Percentiles rank a stretch among this genome's conserved stretches.
phyloP scores from a whole-genome alignment of 2,888 invertebrate genomes.

The Sarcophaga rosellei region DNA sequence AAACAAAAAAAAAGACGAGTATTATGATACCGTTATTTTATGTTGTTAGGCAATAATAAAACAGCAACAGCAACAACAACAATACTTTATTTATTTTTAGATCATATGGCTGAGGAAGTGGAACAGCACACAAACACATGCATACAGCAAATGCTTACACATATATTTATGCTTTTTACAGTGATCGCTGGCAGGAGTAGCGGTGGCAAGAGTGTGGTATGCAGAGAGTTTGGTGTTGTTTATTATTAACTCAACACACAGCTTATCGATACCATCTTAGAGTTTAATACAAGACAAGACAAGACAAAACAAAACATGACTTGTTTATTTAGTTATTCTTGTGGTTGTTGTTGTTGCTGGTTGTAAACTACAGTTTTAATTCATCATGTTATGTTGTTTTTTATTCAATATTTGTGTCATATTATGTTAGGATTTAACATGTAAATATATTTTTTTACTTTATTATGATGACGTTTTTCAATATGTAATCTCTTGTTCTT shows the following conservation, averaged over 20 bases:
- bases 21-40: conserved; percentile 59
- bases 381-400: not conserved
- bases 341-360: conserved; percentile 27
- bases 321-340: conserved; percentile 30
- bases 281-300: not conserved
- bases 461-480: conserved; percentile 52
- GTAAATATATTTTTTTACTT: conserved; percentile 43
- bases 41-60: conserved; percentile 55
- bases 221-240: not conserved
- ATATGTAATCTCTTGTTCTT: conserved; percentile 27
- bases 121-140: conserved; percentile 33
- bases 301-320: conserved; percentile 37
- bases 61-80: conserved; percentile 27
- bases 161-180: not conserved
- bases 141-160: not conserved
- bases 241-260: conserved; percentile 7
- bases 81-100: conserved; percentile 19
- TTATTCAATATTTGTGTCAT: conserved; percentile 41
- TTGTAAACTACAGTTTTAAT: not conserved
- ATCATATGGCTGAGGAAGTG: conserved; percentile 59
- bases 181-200: not conserved
- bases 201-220: not conserved
- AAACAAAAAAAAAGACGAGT: conserved; percentile 4
- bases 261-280: conserved; percentile 46
- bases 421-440: conserved; percentile 46